A percentile compares a stretch with the other conserved stretches of the same genome.
Conservation (phyloP, 2,888 invertebrate species). For the Dichetophora obliterata region DNA sequence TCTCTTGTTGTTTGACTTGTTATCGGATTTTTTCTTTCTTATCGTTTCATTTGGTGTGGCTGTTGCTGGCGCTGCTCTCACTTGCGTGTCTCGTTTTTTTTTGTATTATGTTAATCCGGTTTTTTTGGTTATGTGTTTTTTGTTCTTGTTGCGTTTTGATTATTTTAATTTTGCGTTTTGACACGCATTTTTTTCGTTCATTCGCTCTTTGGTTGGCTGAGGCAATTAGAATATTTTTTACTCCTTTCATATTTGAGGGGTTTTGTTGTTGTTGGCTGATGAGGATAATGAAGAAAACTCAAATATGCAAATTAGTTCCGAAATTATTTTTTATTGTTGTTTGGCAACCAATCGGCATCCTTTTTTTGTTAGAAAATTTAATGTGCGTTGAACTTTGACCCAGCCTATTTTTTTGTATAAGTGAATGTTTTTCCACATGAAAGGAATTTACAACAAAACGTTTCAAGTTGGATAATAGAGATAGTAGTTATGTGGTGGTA, state of each 20-base stretch:
- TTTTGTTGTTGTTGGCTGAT: neutral
- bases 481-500: no score
- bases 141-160: conserved; percentile 18
- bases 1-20: conserved; percentile 11
- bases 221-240: neutral
- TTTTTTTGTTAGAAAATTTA: neutral
- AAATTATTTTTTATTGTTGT: neutral
- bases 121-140: conserved; percentile 1
- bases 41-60: conserved; percentile 4
- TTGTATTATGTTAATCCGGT: conserved; percentile 27
- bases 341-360: conserved; percentile 14
- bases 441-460: neutral
- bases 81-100: conserved; percentile 11
- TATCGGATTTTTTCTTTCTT: conserved; percentile 8
- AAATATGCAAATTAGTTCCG: conserved; percentile 22
- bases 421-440: neutral
- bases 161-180: conserved; percentile 28
- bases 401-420: conserved; percentile 2
- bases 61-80: conserved; percentile 19
- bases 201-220: conserved; percentile 15
- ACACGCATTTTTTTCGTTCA: conserved; percentile 22
- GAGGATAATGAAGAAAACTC: neutral
- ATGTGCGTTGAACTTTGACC: conserved; percentile 32
- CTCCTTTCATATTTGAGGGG: neutral
- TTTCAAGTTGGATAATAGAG: neutral